These are phyloP conservation scores for Apostichopus japonicus DNA, from an alignment of 35 echinoderm and acorn worm species.

Conservation along the genomic window DNA sequence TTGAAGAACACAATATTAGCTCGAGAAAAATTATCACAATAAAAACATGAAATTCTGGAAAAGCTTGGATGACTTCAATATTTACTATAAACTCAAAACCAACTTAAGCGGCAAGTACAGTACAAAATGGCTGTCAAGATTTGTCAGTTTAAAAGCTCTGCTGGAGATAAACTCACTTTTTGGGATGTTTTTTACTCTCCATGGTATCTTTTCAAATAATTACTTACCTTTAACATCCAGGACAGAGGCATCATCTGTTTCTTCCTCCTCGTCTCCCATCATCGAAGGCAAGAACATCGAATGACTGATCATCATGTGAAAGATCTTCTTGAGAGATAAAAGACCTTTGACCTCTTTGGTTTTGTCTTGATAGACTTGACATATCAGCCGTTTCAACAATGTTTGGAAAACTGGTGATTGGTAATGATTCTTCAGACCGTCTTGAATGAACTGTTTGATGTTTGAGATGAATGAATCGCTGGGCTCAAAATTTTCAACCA, in stretches of 20 bases:
- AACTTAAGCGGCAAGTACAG: too few species aligned
- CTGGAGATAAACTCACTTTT: too few species aligned
- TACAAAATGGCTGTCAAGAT: too few species aligned
- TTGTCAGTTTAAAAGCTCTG: too few species aligned
- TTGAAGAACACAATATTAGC: too few species aligned
- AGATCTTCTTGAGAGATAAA: conserved; percentile 63
- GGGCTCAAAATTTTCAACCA: background rate
- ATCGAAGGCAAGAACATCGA: conserved; percentile 80
- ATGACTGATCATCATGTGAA: conserved; percentile 77
- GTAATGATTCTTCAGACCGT: conserved; percentile 70
- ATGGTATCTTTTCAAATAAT: background rate
- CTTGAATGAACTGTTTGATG: conserved; percentile 75
- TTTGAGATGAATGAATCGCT: background rate
- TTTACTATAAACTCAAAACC: background rate
- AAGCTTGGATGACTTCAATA: background rate
- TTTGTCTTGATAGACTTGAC: conserved; percentile 47
- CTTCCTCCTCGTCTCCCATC: conserved; percentile 43
- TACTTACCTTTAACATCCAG: conserved; percentile 54
- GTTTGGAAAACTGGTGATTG: conserved; percentile 27
- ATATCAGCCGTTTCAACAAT: conserved; percentile 47
- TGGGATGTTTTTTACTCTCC: too few species aligned
- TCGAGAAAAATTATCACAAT: background rate
- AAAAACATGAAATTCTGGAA: background rate
- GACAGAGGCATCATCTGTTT: background rate
- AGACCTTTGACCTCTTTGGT: background rate